A percentile compares a stretch with the other conserved stretches of the same genome.
Evolutionary conservation across 1,140 invertebrate species (phyloP).

Genomic region (Drosophila subpulchrella): DNA sequence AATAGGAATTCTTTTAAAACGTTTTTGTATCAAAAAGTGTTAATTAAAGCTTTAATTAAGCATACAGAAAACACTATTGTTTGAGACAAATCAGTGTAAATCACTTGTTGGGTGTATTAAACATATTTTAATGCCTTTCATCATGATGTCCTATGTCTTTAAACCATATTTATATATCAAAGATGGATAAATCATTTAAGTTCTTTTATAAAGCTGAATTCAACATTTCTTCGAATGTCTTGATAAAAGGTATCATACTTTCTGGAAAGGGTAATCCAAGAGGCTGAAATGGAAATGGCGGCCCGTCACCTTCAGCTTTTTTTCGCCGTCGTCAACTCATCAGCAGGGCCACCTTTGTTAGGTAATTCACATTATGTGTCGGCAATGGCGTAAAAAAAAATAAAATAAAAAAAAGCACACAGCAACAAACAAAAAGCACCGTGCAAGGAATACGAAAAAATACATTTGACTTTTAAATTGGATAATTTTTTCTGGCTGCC

Average conservation of each 20-base stretch:
- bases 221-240: too few species aligned
- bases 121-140: too few species aligned
- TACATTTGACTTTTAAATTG: slow-evolving; percentile 83
- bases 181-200: too few species aligned
- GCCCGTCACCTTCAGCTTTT: slow-evolving; percentile 15
- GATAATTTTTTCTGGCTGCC: slow-evolving; percentile 70
- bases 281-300: slow-evolving; percentile 26
- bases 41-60: too few species aligned
- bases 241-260: background rate
- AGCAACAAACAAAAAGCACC: slow-evolving; percentile 12
- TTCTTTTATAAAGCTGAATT: too few species aligned
- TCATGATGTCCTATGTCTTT: too few species aligned
- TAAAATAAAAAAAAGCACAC: background rate
- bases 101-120: too few species aligned
- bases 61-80: too few species aligned
- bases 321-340: slow-evolving; percentile 28
- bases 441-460: slow-evolving; percentile 44
- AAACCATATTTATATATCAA: too few species aligned
- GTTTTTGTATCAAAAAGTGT: too few species aligned
- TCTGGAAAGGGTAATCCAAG: slow-evolving; percentile 16
- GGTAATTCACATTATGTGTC: slow-evolving; percentile 77
- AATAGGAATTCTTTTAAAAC: too few species aligned
- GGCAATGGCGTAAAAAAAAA: slow-evolving; percentile 58
- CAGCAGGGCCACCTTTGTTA: slow-evolving; percentile 70
- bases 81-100: too few species aligned